Percentiles rank a stretch among this genome's conserved stretches.
These are phyloP conservation scores for Hydropsyche betteni DNA, from an alignment of 2,888 invertebrate species.

Conservation along the genomic window DNA sequence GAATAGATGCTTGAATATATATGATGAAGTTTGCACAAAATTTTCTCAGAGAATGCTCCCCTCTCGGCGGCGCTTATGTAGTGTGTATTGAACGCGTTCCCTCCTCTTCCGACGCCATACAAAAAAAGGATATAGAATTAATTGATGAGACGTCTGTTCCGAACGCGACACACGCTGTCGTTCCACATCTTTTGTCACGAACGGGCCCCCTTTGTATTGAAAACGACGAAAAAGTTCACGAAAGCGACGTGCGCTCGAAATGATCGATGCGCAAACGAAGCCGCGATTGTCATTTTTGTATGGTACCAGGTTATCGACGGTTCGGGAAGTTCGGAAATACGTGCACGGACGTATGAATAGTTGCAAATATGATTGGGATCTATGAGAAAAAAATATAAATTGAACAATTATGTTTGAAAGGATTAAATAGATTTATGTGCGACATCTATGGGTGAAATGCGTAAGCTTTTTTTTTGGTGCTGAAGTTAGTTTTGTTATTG, in stretches of 20 bases:
- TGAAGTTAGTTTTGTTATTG: no score
- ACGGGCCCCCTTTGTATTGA: neutral
- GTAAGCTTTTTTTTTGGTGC: no score
- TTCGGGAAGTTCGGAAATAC: no score
- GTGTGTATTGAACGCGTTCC: slow-evolving; percentile 11
- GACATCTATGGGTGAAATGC: no score
- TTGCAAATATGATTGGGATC: no score
- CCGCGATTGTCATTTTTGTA: no score
- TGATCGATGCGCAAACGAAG: neutral
- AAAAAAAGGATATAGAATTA: slow-evolving; percentile 23
- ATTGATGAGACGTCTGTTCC: slow-evolving; percentile 20
- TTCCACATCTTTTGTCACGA: slow-evolving; percentile 22
- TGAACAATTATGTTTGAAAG: no score
- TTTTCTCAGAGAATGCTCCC: slow-evolving; percentile 12
- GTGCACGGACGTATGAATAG: no score
- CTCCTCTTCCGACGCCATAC: neutral
- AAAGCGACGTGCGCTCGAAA: neutral
- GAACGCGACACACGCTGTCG: neutral
- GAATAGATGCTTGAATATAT: neutral
- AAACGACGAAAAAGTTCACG: neutral
- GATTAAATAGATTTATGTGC: no score
- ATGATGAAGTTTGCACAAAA: slow-evolving; percentile 18
- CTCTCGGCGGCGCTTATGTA: neutral
- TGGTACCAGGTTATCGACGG: no score
- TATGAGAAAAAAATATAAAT: no score